Conservation (phyloP, 2,113 vertebrate genomes). For the Sardina pilchardus region DNA sequence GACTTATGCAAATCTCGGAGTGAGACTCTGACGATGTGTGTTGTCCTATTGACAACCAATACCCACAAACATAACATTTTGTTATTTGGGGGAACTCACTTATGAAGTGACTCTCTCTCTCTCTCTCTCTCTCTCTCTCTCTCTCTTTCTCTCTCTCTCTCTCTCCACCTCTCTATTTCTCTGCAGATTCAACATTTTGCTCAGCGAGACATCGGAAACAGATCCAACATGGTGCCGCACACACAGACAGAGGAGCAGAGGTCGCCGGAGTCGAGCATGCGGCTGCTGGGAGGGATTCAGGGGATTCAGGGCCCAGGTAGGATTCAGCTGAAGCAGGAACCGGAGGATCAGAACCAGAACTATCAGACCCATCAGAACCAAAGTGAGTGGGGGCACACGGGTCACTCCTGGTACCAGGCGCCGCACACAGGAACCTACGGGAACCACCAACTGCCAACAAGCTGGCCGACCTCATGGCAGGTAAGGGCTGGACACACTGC, state of each 20-base stretch:
- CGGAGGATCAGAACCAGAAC: conserved; percentile 48
- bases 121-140: neutral
- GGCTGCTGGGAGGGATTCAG: no score
- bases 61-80: neutral
- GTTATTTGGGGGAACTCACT: neutral
- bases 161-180: neutral
- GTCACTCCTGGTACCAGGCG: neutral
- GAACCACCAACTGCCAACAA: neutral
- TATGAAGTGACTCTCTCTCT: neutral
- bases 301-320: conserved; percentile 41
- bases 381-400: conserved; percentile 19
- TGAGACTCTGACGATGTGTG: neutral
- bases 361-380: conserved; percentile 47
- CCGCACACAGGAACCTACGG: neutral
- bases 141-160: neutral
- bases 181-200: neutral
- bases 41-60: neutral
- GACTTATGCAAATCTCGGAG: neutral
- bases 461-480: neutral
- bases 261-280: neutral
- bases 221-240: neutral
- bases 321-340: conserved; percentile 59
- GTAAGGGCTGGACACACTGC: neutral
- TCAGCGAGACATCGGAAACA: neutral
- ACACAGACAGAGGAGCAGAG: neutral